Evolutionary conservation across 2,113 vertebrate species (phyloP).

Genomic region (Grammomys dolichurus): DNA sequence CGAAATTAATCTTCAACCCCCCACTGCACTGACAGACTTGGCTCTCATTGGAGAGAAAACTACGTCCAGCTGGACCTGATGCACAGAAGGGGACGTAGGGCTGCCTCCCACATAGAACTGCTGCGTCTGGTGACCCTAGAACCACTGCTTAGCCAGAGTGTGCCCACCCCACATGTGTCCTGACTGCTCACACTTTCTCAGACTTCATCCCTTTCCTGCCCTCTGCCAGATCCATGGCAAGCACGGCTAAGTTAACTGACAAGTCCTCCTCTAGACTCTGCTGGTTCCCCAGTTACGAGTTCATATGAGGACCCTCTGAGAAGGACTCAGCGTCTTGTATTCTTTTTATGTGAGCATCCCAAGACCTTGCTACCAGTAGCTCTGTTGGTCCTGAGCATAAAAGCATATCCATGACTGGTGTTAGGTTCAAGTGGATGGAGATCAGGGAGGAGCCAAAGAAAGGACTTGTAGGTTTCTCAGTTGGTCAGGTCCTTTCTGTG

Average conservation of each 20-base stretch:
- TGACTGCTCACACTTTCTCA: not conserved
- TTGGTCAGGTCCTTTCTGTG: not conserved
- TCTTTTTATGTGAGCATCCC: not conserved
- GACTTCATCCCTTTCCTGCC: not conserved
- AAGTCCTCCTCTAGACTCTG: not conserved
- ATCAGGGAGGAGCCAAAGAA: not conserved
- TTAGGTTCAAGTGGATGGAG: not conserved
- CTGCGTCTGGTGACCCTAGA: not conserved
- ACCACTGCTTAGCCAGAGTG: not conserved
- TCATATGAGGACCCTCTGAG: not conserved
- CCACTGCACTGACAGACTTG: constrained; percentile 24
- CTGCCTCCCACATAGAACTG: not conserved
- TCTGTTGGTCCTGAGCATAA: not conserved
- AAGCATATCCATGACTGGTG: not conserved
- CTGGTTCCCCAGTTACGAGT: not conserved
- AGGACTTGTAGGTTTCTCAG: too few relatives aligned
- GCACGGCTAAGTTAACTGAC: not conserved
- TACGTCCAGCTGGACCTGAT: not conserved
- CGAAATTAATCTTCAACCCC: constrained; percentile 38
- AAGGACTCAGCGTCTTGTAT: not conserved
- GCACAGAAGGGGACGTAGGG: not conserved
- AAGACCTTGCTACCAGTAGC: not conserved
- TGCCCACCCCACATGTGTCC: not conserved
- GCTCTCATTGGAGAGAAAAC: constrained; percentile 26
- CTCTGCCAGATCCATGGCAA: not conserved